Percentiles rank a stretch among this genome's conserved stretches.
Conservation (phyloP, 2,888 invertebrate genomes). For the Plutella xylostella region DNA sequence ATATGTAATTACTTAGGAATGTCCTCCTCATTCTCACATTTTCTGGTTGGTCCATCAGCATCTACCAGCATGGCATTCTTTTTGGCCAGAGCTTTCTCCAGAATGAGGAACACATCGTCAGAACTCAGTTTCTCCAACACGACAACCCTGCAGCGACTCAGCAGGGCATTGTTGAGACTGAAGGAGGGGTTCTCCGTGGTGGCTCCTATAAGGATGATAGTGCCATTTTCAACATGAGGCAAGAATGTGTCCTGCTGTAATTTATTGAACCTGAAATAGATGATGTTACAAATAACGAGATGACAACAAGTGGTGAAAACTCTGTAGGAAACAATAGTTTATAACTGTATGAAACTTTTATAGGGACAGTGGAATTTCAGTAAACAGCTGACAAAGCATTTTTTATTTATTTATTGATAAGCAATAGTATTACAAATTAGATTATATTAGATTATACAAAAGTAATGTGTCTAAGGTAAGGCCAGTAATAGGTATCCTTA, state of each 20-base stretch:
- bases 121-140: slow-evolving; percentile 77
- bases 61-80: slow-evolving; percentile 34
- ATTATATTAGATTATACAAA: too few relatives aligned
- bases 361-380: background rate
- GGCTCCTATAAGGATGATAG: slow-evolving; percentile 82
- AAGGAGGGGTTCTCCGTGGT: slow-evolving; percentile 93
- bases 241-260: slow-evolving; percentile 85
- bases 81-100: slow-evolving; percentile 66
- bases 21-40: slow-evolving; percentile 16
- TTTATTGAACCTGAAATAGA: slow-evolving; percentile 79
- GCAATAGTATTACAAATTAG: background rate
- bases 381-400: background rate
- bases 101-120: slow-evolving; percentile 70
- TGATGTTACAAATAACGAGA: too few relatives aligned
- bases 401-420: background rate
- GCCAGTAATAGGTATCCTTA: too few relatives aligned
- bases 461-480: too few relatives aligned
- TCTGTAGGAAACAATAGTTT: too few relatives aligned
- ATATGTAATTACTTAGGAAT: slow-evolving; percentile 25
- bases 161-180: slow-evolving; percentile 80
- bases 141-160: slow-evolving; percentile 83
- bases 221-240: slow-evolving; percentile 84
- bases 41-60: slow-evolving; percentile 21
- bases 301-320: too few relatives aligned
- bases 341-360: background rate